Evolutionary conservation across 1,140 invertebrate genomes (phyloP), one percentile per base, ranked within the genome.

Genomic region (Ips nitidus): DNA sequence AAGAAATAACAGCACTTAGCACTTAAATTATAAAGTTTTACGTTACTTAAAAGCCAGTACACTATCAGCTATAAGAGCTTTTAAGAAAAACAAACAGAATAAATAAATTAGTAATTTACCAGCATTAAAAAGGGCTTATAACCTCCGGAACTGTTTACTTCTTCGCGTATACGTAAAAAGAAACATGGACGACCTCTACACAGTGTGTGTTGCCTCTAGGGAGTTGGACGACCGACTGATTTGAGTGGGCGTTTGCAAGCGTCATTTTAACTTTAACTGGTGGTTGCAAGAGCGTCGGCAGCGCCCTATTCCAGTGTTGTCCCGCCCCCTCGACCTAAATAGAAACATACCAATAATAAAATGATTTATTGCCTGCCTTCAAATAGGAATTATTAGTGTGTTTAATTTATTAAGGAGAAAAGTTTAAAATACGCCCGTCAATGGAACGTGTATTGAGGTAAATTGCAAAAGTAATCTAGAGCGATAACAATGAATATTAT

Each of bases 241-340:
- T 64, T 64, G 61, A 52, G 61, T 50, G 61, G 61, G 61, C 47
- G 61, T 64, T 50, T 64, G 61, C 61, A 64, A 52, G 61, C 61
- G 61, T 64, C 61, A 50, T 64, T 64, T 64, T 8, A 47, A 53
- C 61, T 64, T n/a, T 64, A 64, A 64, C 61, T 64, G 52, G 61
- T 64, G 61, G 61, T 64, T 64, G 61, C 61, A 64, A 64, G 61
- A 64, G 53, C 47, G 47, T 47, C 53, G 47, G 61, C 61, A 39
- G 41, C 50, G 61, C 61, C 53, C n/a, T 64, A 64, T 64, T 59
- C 57, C 38, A 42, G 57, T 36, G 57, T 6, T 59, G 7, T 37
- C 38, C 53, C 2, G 38, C 22, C n/a, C 22, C 53, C 3, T 41
- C 57, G 57, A 59, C 57, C 57, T 42, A 59, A 40, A 59, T 59